Evolutionary conservation across 2,113 vertebrate species (phyloP).

Genomic region (Alethe diademata): DNA sequence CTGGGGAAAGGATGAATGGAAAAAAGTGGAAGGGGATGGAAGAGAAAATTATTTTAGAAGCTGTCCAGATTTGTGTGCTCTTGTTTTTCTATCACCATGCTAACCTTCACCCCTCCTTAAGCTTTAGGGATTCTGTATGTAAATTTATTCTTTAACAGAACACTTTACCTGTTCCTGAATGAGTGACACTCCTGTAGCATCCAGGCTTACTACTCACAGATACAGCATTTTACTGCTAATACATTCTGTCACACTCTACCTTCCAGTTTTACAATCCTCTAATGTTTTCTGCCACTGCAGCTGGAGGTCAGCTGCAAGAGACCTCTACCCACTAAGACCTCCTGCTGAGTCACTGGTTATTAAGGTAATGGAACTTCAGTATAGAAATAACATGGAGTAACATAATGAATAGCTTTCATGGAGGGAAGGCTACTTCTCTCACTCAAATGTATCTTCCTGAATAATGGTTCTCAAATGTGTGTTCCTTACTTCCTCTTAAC

Average conservation of each 20-base stretch:
- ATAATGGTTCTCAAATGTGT: neutral
- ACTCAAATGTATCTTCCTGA: neutral
- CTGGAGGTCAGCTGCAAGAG: constrained; percentile 51
- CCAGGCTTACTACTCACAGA: constrained; percentile 79
- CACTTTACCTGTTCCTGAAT: constrained; percentile 74
- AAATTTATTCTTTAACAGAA: constrained; percentile 78
- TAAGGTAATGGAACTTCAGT: constrained; percentile 66
- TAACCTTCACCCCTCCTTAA: constrained; percentile 74
- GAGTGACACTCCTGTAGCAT: constrained; percentile 70
- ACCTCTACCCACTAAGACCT: constrained; percentile 58
- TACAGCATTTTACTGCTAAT: constrained; percentile 77
- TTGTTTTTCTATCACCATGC: constrained; percentile 76
- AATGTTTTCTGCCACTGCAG: constrained; percentile 58
- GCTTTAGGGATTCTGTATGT: constrained; percentile 74
- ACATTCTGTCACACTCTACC: constrained; percentile 52
- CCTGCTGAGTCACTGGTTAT: constrained; percentile 70
- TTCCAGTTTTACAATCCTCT: constrained; percentile 51
- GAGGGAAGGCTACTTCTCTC: neutral
- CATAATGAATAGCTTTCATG: constrained; percentile 58
- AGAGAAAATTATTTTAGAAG: constrained; percentile 19
- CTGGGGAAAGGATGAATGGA: neutral
- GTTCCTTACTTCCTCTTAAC: constrained; percentile 13
- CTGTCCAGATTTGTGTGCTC: constrained; percentile 59
- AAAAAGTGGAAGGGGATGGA: neutral
- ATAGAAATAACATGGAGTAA: constrained; percentile 52